Conservation (phyloP, 1,140 invertebrate genomes). For the Bathynomus jamesi region DNA sequence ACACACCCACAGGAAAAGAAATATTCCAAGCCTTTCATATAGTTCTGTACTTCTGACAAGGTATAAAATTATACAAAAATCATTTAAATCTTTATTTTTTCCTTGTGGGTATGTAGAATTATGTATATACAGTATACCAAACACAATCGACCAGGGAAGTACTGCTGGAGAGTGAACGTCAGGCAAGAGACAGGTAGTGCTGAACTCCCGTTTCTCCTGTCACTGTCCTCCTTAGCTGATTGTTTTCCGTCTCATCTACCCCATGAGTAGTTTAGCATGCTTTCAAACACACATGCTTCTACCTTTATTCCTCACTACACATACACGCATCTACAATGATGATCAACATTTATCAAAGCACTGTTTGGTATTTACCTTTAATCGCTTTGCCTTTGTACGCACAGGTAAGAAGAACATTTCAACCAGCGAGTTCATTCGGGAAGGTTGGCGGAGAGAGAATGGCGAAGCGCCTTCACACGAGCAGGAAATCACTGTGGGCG, state of each 20-base stretch:
- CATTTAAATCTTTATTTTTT: not conserved
- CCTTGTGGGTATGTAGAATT: not conserved
- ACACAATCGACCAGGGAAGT: not conserved
- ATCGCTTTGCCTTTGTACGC: no score
- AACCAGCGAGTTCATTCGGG: conserved; percentile 57
- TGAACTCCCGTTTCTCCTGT: no score
- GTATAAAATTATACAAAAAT: not conserved
- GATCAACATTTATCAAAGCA: not conserved
- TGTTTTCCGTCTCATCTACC: not conserved
- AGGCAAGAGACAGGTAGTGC: no score
- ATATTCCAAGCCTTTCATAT: not conserved
- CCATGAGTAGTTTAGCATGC: not conserved
- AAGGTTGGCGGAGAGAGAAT: conserved; percentile 56
- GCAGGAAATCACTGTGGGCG: conserved; percentile 9
- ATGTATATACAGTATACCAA: not conserved
- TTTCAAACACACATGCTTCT: not conserved
- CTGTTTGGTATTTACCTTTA: no score
- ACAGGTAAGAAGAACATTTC: conserved; percentile 52
- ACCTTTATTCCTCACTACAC: not conserved
- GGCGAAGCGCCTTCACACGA: conserved; percentile 42
- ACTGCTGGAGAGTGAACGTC: no score
- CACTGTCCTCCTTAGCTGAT: conserved; percentile 41
- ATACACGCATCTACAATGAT: not conserved
- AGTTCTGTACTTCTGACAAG: not conserved
- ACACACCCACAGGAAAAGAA: no score